Base-by-base conservation (phyloP, 2,797 vertebrate genomes). In the Acropternis orthonyx region DNA sequence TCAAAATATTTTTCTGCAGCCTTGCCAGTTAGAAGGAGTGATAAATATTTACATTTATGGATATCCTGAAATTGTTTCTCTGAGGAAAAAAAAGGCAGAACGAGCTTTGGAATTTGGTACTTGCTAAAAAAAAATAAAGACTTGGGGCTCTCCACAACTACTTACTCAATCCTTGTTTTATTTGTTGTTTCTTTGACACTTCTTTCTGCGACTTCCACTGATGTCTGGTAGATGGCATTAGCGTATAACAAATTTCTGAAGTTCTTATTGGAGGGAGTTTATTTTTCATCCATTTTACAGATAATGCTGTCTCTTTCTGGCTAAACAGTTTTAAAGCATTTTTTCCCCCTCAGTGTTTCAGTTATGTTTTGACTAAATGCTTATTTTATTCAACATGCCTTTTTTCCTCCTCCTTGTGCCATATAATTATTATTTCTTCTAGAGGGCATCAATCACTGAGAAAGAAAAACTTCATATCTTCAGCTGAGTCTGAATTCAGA, bases 221-320 rank as follows among this genome's bases (percentile, higher is more conserved):
- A 52, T 84, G 83, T 46, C 95, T 96, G 96, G 79, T 96, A 96
- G 96, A 92, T 97, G 96, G 95, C 96, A 96, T 94, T 95, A 96
- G 94, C 4, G 95, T 93, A 66, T 86, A 93, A 94, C 88, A 88
- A 55, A 93, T 94, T 96, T 96, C 66, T 90, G 69, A 69, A 56
- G 44, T 82, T 52, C 96, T 88, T 95, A 59, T 95, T 94, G 96
- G 92, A 93, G 96, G 95, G 71, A 77, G 56, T 88, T 94, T 93
- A 92, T 94, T 91, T 95, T 95, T 88, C 79, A 94, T 95, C 56
- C 52, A 27, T 95, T 88, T 85, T 76, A 49, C 80, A 79, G 76
- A 82, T 86, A 88, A 95, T 84, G 27, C 62, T 84, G 58, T 58
- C 48, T 84, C 93, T 59, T 78, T 86, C 73, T 78, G 76, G 41